Percentiles rank a stretch among this genome's conserved stretches.
Conservation (phyloP, 2,113 vertebrate species). For the rabbit (Oryctolagus cuniculus) region mOryCun1.1 NC_091443.1:3010501-3011000, state of each 20-base stretch:
- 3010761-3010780: not conserved
- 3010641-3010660: constrained; percentile 85
- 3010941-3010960: not conserved
- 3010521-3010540: not conserved
- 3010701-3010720: constrained; percentile 84
- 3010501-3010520: not conserved
- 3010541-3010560: constrained; percentile 36
- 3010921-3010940: not conserved
- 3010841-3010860: not conserved
- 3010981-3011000: not conserved
- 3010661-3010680: constrained; percentile 88
- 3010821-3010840: not conserved
- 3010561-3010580: not conserved
- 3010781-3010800: not conserved
- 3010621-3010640: constrained; percentile 62
- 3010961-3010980: not conserved
- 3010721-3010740: constrained; percentile 73
- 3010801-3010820: not conserved
- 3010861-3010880: not conserved
- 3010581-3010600: constrained; percentile 55
- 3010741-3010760: constrained; percentile 22
- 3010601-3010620: constrained; percentile 80
- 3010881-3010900: not conserved
- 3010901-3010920: not conserved
- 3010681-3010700: constrained; percentile 82